Evolutionary conservation across 2,888 invertebrate species (phyloP).

Genomic region (Eupithecia inturbata): DNA sequence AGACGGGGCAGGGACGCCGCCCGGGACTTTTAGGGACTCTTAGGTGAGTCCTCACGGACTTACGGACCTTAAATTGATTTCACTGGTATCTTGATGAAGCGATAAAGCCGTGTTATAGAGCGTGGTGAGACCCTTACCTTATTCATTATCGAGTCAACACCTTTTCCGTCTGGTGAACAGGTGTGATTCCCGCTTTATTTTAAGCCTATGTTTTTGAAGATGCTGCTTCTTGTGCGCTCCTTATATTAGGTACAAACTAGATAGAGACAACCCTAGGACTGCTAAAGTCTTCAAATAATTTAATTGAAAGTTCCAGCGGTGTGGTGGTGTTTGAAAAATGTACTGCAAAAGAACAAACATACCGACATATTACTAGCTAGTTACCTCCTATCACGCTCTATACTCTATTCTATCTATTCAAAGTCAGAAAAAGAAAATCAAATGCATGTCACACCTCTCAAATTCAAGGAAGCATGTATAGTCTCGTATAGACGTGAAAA

Average conservation of each 20-base stretch:
- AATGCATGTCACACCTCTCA: too few relatives aligned
- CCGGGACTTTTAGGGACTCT: slow-evolving; percentile 82
- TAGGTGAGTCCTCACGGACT: slow-evolving; percentile 75
- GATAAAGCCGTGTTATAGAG: slow-evolving; percentile 67
- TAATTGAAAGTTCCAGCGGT: slow-evolving; percentile 62
- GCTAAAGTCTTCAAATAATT: slow-evolving; percentile 60
- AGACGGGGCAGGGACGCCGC: slow-evolving; percentile 79
- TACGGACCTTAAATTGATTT: slow-evolving; percentile 78
- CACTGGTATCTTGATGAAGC: slow-evolving; percentile 76
- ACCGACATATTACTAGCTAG: not conserved
- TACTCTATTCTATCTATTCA: not conserved
- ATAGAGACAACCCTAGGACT: slow-evolving; percentile 54
- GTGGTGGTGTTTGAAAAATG: slow-evolving; percentile 55
- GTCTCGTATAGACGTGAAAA: too few relatives aligned
- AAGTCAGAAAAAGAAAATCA: not conserved
- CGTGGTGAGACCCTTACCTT: slow-evolving; percentile 38
- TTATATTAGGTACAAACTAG: not conserved
- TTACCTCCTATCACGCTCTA: not conserved
- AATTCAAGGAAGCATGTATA: too few relatives aligned
- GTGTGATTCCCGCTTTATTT: slow-evolving; percentile 4
- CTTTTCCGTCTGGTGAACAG: slow-evolving; percentile 7
- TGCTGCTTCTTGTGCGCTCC: not conserved
- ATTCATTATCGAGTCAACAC: slow-evolving; percentile 17
- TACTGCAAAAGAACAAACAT: slow-evolving; percentile 33
- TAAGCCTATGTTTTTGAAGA: slow-evolving; percentile 1